Evolutionary conservation across 2,888 invertebrate genomes (phyloP).

Genomic region (Cephonodes hylas): DNA sequence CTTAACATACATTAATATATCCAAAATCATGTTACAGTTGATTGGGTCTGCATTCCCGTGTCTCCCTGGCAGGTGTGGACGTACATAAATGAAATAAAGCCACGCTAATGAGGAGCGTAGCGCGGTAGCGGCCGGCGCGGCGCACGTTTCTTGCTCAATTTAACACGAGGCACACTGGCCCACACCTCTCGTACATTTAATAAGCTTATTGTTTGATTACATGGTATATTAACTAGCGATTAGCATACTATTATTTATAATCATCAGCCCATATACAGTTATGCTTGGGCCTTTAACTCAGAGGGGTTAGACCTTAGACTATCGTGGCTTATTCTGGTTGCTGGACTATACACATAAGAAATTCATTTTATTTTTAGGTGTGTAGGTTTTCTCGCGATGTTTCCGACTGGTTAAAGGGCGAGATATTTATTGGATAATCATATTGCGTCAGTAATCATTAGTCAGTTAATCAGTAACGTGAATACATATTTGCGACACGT

Average conservation of each 20-base stretch:
- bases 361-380: too few species aligned
- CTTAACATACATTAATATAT: background rate
- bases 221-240: background rate
- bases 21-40: too few species aligned
- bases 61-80: constrained; percentile 1
- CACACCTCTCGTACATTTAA: constrained; percentile 1
- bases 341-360: too few species aligned
- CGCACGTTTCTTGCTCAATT: constrained; percentile 17
- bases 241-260: background rate
- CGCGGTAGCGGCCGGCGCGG: constrained; percentile 12
- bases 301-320: too few species aligned
- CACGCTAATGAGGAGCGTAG: constrained; percentile 11
- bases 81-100: background rate
- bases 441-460: background rate
- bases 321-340: too few species aligned
- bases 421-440: background rate
- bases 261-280: too few species aligned
- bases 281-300: too few species aligned
- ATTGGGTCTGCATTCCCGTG: background rate
- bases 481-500: too few species aligned
- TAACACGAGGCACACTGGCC: constrained; percentile 9
- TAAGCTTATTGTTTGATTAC: constrained; percentile 6
- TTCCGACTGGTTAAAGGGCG: too few species aligned
- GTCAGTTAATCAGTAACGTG: too few species aligned
- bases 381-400: too few species aligned